Conservation (phyloP, 2,113 vertebrate genomes). For the Lycaon pictus region DNA sequence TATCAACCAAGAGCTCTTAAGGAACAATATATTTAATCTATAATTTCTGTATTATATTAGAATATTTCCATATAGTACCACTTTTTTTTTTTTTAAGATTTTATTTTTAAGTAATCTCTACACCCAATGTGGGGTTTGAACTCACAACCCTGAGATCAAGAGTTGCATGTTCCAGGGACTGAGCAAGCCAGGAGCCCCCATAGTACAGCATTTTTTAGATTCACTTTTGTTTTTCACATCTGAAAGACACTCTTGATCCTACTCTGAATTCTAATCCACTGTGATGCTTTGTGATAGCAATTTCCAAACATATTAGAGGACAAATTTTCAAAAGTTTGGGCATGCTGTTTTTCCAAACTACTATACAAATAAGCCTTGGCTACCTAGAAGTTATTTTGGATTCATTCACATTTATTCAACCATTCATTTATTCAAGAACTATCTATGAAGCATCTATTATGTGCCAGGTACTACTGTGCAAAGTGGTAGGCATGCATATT, state of each 20-base stretch:
- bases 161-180: neutral
- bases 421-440: neutral
- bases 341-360: neutral
- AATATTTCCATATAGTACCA: neutral
- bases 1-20: constrained; percentile 24
- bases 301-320: constrained; percentile 4
- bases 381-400: neutral
- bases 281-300: constrained; percentile 32
- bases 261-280: neutral
- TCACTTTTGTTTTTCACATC: constrained; percentile 47
- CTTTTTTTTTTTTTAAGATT: neutral
- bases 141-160: neutral
- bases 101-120: neutral
- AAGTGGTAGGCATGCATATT: neutral
- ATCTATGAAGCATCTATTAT: neutral
- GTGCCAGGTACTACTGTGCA: neutral
- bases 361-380: neutral
- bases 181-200: neutral
- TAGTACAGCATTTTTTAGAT: neutral
- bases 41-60: neutral
- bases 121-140: neutral
- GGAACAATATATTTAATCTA: neutral
- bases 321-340: constrained; percentile 17
- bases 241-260: neutral
- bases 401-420: neutral